These are phyloP conservation scores for Alligator sinensis DNA, from an alignment of 2,113 vertebrate genomes.

Conservation along the genomic window DNA sequence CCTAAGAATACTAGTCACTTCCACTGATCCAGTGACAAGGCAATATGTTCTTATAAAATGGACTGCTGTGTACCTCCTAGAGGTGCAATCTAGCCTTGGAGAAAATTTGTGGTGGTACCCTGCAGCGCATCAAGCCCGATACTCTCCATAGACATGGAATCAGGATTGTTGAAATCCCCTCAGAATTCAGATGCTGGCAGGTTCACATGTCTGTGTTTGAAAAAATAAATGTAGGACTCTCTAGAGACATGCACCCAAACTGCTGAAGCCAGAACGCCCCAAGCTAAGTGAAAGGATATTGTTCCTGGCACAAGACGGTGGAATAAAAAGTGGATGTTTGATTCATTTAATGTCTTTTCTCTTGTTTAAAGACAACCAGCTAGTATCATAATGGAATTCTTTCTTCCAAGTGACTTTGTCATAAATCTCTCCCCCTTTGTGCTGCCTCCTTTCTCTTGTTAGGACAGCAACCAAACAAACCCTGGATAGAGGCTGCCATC, in stretches of 20 bases:
- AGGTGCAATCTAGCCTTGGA: neutral
- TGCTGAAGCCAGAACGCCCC: neutral
- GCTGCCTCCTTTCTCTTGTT: neutral
- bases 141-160: neutral
- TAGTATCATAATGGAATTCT: neutral
- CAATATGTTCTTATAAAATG: neutral
- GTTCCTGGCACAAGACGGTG: neutral
- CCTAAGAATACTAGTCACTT: neutral
- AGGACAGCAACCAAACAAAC: neutral
- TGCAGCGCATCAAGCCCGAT: neutral
- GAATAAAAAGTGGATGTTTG: neutral
- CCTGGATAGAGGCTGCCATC: neutral
- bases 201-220: neutral
- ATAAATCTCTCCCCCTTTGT: neutral
- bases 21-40: too few relatives aligned
- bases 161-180: neutral
- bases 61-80: neutral
- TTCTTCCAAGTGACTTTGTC: neutral
- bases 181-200: neutral
- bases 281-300: neutral
- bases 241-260: rapidly evolving
- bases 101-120: neutral
- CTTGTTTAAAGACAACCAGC: neutral
- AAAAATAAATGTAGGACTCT: neutral
- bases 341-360: neutral